Evolutionary conservation across 2,797 vertebrate genomes (phyloP).

Genomic region (Dipus sagitta): DNA sequence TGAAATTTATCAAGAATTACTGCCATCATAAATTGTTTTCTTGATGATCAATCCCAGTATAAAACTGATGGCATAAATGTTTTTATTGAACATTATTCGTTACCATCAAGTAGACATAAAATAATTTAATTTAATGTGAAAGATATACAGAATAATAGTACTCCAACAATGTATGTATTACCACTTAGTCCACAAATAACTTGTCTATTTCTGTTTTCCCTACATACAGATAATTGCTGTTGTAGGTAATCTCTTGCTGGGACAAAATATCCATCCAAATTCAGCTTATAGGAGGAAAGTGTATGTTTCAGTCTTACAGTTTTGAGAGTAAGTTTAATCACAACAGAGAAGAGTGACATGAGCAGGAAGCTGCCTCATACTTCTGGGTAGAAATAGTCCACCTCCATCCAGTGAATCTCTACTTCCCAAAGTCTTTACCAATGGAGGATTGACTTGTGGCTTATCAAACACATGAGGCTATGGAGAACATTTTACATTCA

Average conservation of each 20-base stretch:
- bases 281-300: no score
- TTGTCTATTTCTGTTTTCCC: neutral
- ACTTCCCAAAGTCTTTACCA: no score
- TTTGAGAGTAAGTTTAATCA: no score
- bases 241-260: neutral
- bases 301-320: no score
- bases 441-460: no score
- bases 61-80: constrained; percentile 30
- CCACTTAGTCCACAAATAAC: neutral
- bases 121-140: neutral
- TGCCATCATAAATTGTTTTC: constrained; percentile 67
- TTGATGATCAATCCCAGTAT: constrained; percentile 48
- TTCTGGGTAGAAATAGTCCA: no score
- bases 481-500: no score
- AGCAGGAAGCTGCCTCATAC: no score
- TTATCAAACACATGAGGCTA: no score
- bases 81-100: neutral
- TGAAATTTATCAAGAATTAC: constrained; percentile 46
- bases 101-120: neutral
- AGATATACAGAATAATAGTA: fast-evolving
- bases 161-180: neutral
- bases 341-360: no score
- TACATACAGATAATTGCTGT: neutral
- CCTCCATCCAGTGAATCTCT: neutral
- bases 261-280: no score